Conservation (phyloP, 2,797 vertebrate genomes). For the Philypnodon macrostomus region DNA sequence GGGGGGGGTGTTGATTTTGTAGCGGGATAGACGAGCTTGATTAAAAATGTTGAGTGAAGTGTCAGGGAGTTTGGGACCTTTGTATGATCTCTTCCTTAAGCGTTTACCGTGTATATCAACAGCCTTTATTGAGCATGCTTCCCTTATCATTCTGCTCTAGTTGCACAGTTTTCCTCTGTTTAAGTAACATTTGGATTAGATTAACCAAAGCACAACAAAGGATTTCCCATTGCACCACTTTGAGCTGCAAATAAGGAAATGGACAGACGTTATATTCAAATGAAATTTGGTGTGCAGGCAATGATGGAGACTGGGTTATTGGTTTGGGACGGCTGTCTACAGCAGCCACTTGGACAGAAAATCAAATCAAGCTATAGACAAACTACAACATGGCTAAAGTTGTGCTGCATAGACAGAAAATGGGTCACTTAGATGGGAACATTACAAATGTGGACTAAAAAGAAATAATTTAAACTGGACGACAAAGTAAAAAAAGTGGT, state of each 20-base stretch:
- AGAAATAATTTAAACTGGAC: no score
- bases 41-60: constrained; percentile 10
- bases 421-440: no score
- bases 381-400: no score
- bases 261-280: no score
- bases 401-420: no score
- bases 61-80: neutral
- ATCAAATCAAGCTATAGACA: constrained; percentile 8
- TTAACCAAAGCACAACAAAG: constrained; percentile 15
- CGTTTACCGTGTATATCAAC: constrained; percentile 6
- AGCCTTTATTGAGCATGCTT: no score
- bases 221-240: constrained; percentile 15
- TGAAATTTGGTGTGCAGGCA: no score
- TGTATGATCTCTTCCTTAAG: neutral
- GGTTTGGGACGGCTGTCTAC: constrained; percentile 32
- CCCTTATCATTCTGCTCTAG: neutral
- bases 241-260: no score
- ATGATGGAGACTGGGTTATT: neutral
- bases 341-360: constrained; percentile 46
- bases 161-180: constrained; percentile 12
- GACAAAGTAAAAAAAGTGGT: no score
- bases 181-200: neutral
- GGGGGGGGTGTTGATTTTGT: neutral
- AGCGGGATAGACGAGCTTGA: neutral
- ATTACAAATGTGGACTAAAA: no score